These are phyloP conservation scores for Chelonus formosanus DNA, from an alignment of 2,888 invertebrate species.

Conservation along the genomic window DNA sequence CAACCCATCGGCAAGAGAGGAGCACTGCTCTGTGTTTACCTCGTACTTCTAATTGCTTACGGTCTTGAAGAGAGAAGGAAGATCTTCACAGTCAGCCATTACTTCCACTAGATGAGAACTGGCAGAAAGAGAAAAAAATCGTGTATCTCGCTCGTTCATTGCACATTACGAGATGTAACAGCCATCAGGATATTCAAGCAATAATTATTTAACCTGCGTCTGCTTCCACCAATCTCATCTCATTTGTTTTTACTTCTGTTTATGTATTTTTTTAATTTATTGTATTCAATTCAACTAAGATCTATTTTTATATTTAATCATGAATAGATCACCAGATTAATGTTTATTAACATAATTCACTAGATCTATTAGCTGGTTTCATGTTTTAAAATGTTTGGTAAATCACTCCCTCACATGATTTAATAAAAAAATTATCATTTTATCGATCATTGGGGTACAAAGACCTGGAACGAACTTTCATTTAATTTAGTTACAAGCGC, in stretches of 20 bases:
- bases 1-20: slow-evolving; percentile 37
- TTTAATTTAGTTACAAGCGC: slow-evolving; percentile 3
- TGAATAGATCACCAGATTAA: too few species aligned
- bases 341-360: too few species aligned
- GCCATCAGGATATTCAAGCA: not conserved
- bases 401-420: not conserved
- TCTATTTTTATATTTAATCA: too few species aligned
- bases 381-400: too few species aligned
- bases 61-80: slow-evolving; percentile 37
- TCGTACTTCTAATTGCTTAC: slow-evolving; percentile 62
- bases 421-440: too few species aligned
- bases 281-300: too few species aligned
- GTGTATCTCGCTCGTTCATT: slow-evolving; percentile 20
- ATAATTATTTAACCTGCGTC: not conserved
- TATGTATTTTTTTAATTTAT: too few species aligned
- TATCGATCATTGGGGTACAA: too few species aligned
- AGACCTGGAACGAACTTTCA: slow-evolving; percentile 5
- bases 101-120: slow-evolving; percentile 22
- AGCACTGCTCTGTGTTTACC: slow-evolving; percentile 60
- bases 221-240: not conserved
- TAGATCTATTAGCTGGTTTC: too few species aligned
- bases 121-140: slow-evolving; percentile 21
- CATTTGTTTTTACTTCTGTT: not conserved
- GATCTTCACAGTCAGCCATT: slow-evolving; percentile 37
- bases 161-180: not conserved